These are phyloP conservation scores for Microcebus lehilahytsara DNA, from an alignment of 2,113 vertebrate genomes.

Conservation along the genomic window DNA sequence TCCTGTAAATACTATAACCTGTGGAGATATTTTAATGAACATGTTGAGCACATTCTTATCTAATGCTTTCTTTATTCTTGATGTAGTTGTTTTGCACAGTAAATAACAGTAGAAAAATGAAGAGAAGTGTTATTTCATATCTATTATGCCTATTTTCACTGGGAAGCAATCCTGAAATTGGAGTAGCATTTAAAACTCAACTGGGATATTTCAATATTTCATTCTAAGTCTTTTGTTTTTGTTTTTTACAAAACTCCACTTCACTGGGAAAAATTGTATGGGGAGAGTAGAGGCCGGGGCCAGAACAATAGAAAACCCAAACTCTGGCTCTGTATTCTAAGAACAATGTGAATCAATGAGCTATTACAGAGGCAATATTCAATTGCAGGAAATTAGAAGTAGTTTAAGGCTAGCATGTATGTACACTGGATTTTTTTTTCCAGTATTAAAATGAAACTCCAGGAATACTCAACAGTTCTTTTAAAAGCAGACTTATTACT, in stretches of 20 bases:
- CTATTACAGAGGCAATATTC: slow-evolving; percentile 56
- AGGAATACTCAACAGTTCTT: slow-evolving; percentile 20
- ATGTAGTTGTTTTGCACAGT: slow-evolving; percentile 4
- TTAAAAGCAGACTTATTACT: neutral
- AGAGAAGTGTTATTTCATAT: slow-evolving; percentile 54
- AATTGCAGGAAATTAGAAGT: neutral
- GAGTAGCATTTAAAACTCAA: slow-evolving; percentile 40
- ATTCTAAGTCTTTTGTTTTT: neutral
- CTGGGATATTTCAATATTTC: slow-evolving; percentile 1
- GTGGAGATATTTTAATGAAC: slow-evolving; percentile 35
- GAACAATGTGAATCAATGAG: slow-evolving; percentile 54
- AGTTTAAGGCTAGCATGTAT: slow-evolving; percentile 11
- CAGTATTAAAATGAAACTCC: slow-evolving; percentile 40
- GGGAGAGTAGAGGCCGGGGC: neutral
- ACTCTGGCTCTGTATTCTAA: neutral
- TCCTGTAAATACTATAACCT: slow-evolving; percentile 36
- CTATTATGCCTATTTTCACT: slow-evolving; percentile 18
- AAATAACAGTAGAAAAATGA: slow-evolving; percentile 51
- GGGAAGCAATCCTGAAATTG: neutral
- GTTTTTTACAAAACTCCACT: slow-evolving; percentile 13
- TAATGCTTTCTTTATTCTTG: slow-evolving; percentile 7
- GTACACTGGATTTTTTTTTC: neutral
- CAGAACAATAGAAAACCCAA: slow-evolving; percentile 60
- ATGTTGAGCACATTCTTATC: neutral
- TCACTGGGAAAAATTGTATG: slow-evolving; percentile 21